Base-by-base conservation (phyloP, 1,140 invertebrate species). In the Spodoptera frugiperda region DNA sequence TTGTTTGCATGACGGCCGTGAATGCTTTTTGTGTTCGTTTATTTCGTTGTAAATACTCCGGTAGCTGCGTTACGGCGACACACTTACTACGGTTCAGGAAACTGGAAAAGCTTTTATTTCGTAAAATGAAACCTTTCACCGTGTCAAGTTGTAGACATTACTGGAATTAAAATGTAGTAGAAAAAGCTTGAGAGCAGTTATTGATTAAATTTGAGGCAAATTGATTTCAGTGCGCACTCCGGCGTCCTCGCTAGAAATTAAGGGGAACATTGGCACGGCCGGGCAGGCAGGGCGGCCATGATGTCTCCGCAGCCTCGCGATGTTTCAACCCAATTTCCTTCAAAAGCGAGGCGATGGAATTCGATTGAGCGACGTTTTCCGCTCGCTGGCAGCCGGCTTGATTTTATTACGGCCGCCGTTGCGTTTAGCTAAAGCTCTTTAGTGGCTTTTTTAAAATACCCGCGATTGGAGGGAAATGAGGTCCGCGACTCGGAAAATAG, bases 251-350 rank as follows among this genome's bases (percentile, higher is more conserved):
- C 19, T 44, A 49, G 46, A 55, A 39, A 54, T 39, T 30, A 71
- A 71, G 68, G 63, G 39, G 57, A 17, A 61, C 57, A 33, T 39
- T 61, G 33, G 30, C 57, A 15, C 30, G 57, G 2, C 33, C 33
- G 33, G 33, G 6, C 33, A 9, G 33, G 33, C 33, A 6, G 9
- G 53, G 53, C 48, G 48, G 48, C 48, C 33, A 10, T 51, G 17
- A 48, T 17, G 17, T 65, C 53, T 71, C 53, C 33, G 10, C 25
- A n/a, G 25, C 14, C 19, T 25, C 19, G 54, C 67, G 51, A 46
- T 25, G 53, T 46, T 74, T 74, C 71, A 74, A 74, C 33, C 44
- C 55, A 74, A 74, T 74, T 74, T 74, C 71, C 71, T 61, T 74
- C 55, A 51, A 74, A 72, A 74, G 71, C 71, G 71, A 51, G 39